These are phyloP conservation scores for Chionodraco myersi DNA, from an alignment of 2,113 vertebrate genomes.

Conservation along the genomic window DNA sequence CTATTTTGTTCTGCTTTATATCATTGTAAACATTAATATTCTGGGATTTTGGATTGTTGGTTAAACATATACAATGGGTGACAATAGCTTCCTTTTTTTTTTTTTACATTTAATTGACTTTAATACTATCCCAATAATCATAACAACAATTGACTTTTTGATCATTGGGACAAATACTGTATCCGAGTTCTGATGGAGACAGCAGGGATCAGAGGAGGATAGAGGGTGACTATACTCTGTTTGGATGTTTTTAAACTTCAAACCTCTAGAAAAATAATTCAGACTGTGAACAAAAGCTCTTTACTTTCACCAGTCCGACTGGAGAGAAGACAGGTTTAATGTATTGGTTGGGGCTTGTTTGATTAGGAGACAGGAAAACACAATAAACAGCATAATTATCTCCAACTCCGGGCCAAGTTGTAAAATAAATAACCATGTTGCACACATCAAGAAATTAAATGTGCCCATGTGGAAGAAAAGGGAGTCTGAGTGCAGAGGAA, in stretches of 20 bases:
- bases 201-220: not conserved
- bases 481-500: constrained; percentile 19
- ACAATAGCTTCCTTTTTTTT: not conserved
- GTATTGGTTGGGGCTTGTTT: not conserved
- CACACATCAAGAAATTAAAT: constrained; percentile 16
- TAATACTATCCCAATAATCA: not conserved
- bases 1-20: not conserved
- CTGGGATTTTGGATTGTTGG: too few species aligned
- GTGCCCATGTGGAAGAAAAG: constrained; percentile 33
- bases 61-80: too few species aligned
- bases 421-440: not conserved
- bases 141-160: not conserved
- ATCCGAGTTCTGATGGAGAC: constrained; percentile 2
- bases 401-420: not conserved
- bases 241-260: constrained; percentile 19
- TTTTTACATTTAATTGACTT: not conserved
- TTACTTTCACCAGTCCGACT: constrained; percentile 2
- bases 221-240: not conserved
- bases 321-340: not conserved
- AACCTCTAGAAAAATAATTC: not conserved
- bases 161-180: not conserved
- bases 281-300: not conserved
- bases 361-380: constrained; percentile 1
- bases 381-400: not conserved
- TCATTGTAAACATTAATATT: not conserved